Conservation (phyloP, 2,797 vertebrate species). For the Brotula barbata region DNA sequence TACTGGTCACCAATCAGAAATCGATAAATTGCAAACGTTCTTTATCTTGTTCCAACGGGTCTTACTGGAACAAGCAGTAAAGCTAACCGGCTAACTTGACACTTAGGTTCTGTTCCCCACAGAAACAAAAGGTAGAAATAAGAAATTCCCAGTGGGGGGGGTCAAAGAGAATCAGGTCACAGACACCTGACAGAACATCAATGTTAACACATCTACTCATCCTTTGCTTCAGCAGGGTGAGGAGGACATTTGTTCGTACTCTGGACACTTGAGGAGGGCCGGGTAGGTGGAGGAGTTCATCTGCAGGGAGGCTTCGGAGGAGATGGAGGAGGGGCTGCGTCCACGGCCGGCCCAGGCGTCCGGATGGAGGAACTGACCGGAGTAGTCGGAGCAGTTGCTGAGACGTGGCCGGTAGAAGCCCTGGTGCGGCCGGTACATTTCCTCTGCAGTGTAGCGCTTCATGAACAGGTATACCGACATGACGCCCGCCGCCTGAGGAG, state of each 20-base stretch:
- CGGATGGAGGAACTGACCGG: slow-evolving; percentile 89
- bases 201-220: not conserved
- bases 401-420: slow-evolving; percentile 88
- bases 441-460: slow-evolving; percentile 91
- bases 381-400: slow-evolving; percentile 93
- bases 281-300: slow-evolving; percentile 90
- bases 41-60: too few relatives aligned
- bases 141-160: slow-evolving; percentile 16
- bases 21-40: too few relatives aligned
- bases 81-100: too few relatives aligned
- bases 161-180: slow-evolving; percentile 29
- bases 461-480: slow-evolving; percentile 95
- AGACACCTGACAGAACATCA: slow-evolving; percentile 36
- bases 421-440: slow-evolving; percentile 86
- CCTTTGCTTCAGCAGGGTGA: slow-evolving; percentile 85
- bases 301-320: slow-evolving; percentile 88
- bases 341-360: slow-evolving; percentile 84
- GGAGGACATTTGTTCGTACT: slow-evolving; percentile 91
- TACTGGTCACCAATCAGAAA: too few relatives aligned
- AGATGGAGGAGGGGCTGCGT: slow-evolving; percentile 88
- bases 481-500: slow-evolving; percentile 83
- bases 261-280: slow-evolving; percentile 89
- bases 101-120: slow-evolving; percentile 19
- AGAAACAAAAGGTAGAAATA: slow-evolving; percentile 34
- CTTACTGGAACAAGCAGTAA: too few relatives aligned